These are phyloP conservation scores for Archivesica marissinica DNA, from an alignment of 1,140 invertebrate genomes.

Conservation along the genomic window DNA sequence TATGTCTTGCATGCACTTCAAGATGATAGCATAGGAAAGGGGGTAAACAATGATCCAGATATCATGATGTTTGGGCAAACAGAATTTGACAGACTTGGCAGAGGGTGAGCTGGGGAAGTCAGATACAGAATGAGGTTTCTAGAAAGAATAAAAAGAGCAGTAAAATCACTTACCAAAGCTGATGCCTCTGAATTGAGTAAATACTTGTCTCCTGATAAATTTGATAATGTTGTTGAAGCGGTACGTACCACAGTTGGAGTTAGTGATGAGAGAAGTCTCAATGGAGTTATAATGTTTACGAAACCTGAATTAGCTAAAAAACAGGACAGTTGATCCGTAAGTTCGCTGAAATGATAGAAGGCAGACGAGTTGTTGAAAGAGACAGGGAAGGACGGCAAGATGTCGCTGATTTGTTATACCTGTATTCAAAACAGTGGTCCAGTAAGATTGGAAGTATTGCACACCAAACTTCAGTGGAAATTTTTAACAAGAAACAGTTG, in stretches of 20 bases:
- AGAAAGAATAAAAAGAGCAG: conserved; percentile 3
- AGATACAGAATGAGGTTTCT: conserved; percentile 27
- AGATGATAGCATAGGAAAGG: not conserved
- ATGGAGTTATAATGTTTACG: conserved; percentile 41
- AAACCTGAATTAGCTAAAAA: conserved; percentile 30
- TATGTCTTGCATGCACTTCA: conserved; percentile 19
- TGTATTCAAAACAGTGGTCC: conserved; percentile 26
- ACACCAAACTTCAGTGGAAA: conserved; percentile 25
- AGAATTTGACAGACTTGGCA: conserved; percentile 17
- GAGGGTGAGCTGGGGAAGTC: conserved; percentile 17
- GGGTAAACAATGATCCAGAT: not conserved
- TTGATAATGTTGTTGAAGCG: conserved; percentile 13
- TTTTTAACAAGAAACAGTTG: conserved; percentile 31
- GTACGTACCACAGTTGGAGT: conserved; percentile 8
- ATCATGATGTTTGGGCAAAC: conserved; percentile 7
- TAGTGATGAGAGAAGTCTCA: conserved; percentile 33
- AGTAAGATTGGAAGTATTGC: conserved; percentile 33
- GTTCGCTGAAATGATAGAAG: conserved; percentile 13
- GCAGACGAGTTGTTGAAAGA: not conserved
- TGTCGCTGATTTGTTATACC: conserved; percentile 1
- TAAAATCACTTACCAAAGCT: not conserved
- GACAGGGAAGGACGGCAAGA: not conserved
- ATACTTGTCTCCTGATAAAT: conserved; percentile 5
- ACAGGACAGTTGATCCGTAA: not conserved
- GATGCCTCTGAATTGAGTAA: not conserved